A percentile compares a stretch with the other conserved stretches of the same genome.
These are phyloP conservation scores for Bembecia ichneumoniformis DNA, from an alignment of 2,888 invertebrate genomes.

Conservation along the genomic window DNA sequence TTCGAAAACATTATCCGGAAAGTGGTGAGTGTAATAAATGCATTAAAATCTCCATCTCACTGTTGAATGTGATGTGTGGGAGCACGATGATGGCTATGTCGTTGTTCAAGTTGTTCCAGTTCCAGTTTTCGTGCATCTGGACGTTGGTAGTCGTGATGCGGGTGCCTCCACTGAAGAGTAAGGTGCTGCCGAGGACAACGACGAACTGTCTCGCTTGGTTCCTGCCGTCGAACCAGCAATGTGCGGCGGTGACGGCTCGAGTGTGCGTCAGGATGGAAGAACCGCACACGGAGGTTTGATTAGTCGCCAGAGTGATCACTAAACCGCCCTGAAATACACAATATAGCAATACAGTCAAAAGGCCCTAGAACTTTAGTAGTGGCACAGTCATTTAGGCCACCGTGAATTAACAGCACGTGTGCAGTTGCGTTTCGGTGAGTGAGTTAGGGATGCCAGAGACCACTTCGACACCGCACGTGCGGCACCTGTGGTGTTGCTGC, in stretches of 20 bases:
- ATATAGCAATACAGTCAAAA: not conserved
- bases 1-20: no score
- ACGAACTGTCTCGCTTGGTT: constrained; percentile 26
- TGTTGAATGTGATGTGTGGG: constrained; percentile 12
- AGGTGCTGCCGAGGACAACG: constrained; percentile 27
- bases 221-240: constrained; percentile 31
- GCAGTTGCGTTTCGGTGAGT: no score
- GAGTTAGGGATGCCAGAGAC: no score
- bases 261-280: constrained; percentile 21
- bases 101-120: constrained; percentile 17
- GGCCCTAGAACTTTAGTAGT: no score
- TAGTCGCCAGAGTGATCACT: constrained; percentile 16
- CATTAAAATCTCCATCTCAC: no score
- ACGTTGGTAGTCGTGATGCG: constrained; percentile 18
- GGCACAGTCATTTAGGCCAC: not conserved
- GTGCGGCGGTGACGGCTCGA: constrained; percentile 23
- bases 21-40: no score
- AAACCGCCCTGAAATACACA: constrained; percentile 21
- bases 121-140: constrained; percentile 20
- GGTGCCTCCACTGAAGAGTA: constrained; percentile 25
- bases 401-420: no score
- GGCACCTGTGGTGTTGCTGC: no score
- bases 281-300: constrained; percentile 24
- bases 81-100: constrained; percentile 27
- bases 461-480: no score